A percentile compares a stretch with the other conserved stretches of the same genome.
Evolutionary conservation across 2,888 invertebrate genomes (phyloP).

Genomic region (Dicranocentrus wangi): DNA sequence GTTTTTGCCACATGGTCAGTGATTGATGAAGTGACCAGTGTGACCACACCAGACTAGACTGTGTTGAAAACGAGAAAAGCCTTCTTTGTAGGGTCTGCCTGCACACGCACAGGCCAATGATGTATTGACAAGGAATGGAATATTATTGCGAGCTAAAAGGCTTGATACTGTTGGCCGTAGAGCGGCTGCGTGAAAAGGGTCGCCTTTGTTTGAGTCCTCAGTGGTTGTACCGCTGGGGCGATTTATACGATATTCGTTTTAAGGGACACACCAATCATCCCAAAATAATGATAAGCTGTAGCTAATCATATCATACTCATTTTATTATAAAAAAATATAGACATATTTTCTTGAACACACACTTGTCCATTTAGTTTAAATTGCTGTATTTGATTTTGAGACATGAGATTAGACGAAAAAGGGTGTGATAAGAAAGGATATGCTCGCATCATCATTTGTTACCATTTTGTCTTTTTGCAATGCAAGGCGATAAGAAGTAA

Average conservation of each 20-base stretch:
- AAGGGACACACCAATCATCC: background rate
- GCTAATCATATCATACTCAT: conserved; percentile 16
- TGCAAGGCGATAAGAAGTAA: too few relatives aligned
- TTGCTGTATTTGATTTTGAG: background rate
- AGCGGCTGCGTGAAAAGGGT: too few relatives aligned
- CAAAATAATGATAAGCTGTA: background rate
- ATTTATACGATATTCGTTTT: background rate
- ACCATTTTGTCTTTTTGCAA: conserved; percentile 13
- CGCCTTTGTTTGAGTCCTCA: background rate
- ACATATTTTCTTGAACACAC: background rate
- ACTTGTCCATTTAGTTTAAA: background rate
- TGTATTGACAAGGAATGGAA: background rate
- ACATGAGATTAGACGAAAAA: conserved; percentile 8
- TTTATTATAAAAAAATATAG: background rate
- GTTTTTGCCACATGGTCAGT: conserved; percentile 20
- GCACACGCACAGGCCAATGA: background rate
- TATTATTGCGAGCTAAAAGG: background rate
- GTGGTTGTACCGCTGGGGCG: background rate
- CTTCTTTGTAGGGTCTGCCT: background rate
- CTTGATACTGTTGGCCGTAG: too few relatives aligned
- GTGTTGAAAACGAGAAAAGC: background rate
- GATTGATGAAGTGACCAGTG: conserved; percentile 19
- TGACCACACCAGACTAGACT: conserved; percentile 31
- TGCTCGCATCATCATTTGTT: background rate
- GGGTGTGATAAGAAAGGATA: conserved; percentile 34